Evolutionary conservation across 2,888 invertebrate species (phyloP).

Genomic region (Lycophotia porphyrea): DNA sequence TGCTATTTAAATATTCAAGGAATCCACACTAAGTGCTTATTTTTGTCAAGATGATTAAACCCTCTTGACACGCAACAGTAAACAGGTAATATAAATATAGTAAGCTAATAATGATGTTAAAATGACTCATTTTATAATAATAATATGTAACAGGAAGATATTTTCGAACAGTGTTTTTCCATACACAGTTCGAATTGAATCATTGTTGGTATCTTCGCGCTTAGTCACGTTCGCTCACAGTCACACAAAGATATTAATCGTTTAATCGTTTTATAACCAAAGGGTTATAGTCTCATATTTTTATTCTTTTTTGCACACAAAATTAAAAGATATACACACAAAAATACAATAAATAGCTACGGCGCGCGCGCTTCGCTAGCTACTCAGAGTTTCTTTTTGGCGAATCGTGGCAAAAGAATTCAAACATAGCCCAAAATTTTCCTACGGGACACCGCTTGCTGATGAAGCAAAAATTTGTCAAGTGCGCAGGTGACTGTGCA

Average conservation of each 20-base stretch:
- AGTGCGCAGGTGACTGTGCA: neutral
- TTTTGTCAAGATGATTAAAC: neutral
- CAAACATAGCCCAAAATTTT: neutral
- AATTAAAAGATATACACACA: too few species aligned
- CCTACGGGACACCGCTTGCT: neutral
- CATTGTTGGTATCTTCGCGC: neutral
- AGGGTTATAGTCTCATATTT: neutral
- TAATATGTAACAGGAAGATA: conserved; percentile 30
- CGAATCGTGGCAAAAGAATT: neutral
- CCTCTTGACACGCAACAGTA: neutral
- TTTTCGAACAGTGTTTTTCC: conserved; percentile 19
- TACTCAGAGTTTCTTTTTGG: neutral
- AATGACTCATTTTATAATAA: conserved; percentile 39
- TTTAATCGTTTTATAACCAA: too few species aligned
- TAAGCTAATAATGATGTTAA: neutral
- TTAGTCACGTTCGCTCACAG: conserved; percentile 13
- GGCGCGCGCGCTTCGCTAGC: too few species aligned
- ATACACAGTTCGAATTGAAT: conserved; percentile 12
- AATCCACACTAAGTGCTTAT: neutral
- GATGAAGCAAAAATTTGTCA: neutral
- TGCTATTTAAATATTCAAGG: neutral
- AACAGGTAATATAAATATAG: neutral
- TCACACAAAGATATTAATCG: neutral
- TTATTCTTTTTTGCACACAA: too few species aligned
- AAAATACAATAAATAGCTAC: too few species aligned